Base-by-base conservation (phyloP, 1,140 invertebrate species). In the Thaumetopoea pityocampa region DNA sequence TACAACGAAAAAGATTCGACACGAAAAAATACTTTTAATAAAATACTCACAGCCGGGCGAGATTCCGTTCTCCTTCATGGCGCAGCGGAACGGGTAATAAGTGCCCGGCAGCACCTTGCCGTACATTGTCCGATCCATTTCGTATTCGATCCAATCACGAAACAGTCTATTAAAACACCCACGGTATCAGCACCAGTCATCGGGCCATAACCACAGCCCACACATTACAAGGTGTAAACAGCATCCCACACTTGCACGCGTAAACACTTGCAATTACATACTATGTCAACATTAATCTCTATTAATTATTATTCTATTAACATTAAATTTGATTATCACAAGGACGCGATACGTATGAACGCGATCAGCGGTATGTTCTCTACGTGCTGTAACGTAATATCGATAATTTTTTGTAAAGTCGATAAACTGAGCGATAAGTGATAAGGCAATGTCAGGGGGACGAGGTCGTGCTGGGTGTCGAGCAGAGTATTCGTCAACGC, bases 81-180 rank as follows among this genome's bases (percentile, higher is more conserved):
- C 92, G 67, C 92, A 92, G 71, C 92, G 89, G 72, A 93, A 94
- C 11, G 93, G 93, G 61, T 93, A 91, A 74, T 93, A 90, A 62
- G 90, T 91, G 48, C 92, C 92, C 6, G 92, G 92, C 61, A 90
- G 88, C 48, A 93, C 86, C 83, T 94, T 94, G 41, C 92, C 92
- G 68, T 94, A 94, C 92, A 94, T 94, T 67, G 92, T 92, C 67
- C 92, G 87, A 88, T 94, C 93, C 92, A 94, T 93, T 42, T 67
- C n/a, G n/a, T n/a, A n/a, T 72, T 58, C 49, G 51, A 20, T n/a
- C 74, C 65, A 80, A 76, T 77, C 60, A 48, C 43, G 51, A 37
- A 52, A 45, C 51, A 55, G 60, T 46, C 66, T 71, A 71, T 69
- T 64, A 68, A 67, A 49, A 68, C 74, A 80, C 80, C 77, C 72